Evolutionary conservation across 2,888 invertebrate species (phyloP).

Genomic region (Corythucha ciliata): DNA sequence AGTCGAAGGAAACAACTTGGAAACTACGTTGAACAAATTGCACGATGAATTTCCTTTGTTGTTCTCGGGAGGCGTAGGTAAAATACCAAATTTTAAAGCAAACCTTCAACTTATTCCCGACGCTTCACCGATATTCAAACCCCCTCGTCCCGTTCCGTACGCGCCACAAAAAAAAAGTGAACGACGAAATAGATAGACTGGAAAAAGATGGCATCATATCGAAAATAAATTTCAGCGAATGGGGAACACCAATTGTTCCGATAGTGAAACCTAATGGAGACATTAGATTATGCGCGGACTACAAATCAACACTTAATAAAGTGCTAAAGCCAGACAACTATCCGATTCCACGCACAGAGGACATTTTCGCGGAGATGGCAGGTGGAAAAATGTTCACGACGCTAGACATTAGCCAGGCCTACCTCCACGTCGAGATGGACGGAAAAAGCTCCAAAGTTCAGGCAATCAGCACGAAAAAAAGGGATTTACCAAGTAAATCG

Average conservation of each 20-base stretch:
- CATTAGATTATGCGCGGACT: constrained; percentile 30
- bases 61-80: not conserved
- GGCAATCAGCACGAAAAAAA: constrained; percentile 22
- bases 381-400: constrained; percentile 25
- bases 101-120: not conserved
- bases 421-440: constrained; percentile 27
- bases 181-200: constrained; percentile 19
- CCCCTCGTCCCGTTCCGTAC: constrained; percentile 17
- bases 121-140: not conserved
- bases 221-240: constrained; percentile 21
- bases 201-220: constrained; percentile 22
- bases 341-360: constrained; percentile 27
- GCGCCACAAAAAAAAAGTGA: constrained; percentile 19
- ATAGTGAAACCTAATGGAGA: constrained; percentile 1
- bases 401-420: constrained; percentile 30
- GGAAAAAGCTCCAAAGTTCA: constrained; percentile 19
- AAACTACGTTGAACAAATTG: not conserved
- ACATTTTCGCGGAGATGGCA: constrained; percentile 24
- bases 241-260: constrained; percentile 13
- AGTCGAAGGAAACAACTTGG: not conserved
- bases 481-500: constrained; percentile 17
- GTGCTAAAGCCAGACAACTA: constrained; percentile 30
- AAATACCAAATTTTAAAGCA: not conserved
- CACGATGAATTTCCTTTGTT: not conserved
- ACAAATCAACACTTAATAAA: constrained; percentile 24